Percentiles rank a stretch among this genome's conserved stretches.
Evolutionary conservation across 2,113 vertebrate species (phyloP).

Genomic region (Channa maculata): DNA sequence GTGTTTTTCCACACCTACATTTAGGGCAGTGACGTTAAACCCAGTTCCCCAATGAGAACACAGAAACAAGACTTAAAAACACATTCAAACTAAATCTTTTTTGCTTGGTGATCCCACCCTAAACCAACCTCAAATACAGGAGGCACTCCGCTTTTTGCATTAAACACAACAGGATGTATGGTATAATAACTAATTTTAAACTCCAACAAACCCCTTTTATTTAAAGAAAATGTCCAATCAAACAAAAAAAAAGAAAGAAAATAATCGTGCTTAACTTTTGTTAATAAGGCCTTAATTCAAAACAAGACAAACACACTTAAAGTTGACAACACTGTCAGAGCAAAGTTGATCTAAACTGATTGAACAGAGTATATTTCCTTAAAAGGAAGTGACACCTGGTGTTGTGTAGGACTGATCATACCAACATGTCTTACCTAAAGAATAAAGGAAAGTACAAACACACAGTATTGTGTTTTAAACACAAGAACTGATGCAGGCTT

Average conservation of each 20-base stretch:
- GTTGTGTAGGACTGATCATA: slow-evolving; percentile 14
- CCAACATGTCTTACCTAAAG: slow-evolving; percentile 13
- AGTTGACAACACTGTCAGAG: slow-evolving; percentile 9
- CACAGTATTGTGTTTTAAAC: slow-evolving; percentile 17
- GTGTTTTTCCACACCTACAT: slow-evolving; percentile 34
- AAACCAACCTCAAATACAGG: slow-evolving; percentile 47
- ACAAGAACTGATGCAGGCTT: slow-evolving; percentile 18
- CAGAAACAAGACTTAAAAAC: slow-evolving; percentile 4
- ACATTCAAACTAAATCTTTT: slow-evolving; percentile 42
- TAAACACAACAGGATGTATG: slow-evolving; percentile 31
- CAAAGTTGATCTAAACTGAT: slow-evolving; percentile 17
- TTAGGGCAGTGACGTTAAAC: slow-evolving; percentile 32
- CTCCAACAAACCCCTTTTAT: slow-evolving; percentile 12
- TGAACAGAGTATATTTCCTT: background rate
- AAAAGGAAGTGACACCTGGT: slow-evolving; percentile 27
- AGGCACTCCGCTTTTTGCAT: slow-evolving; percentile 66
- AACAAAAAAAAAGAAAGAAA: background rate
- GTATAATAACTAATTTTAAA: slow-evolving; percentile 1
- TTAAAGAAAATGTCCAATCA: background rate
- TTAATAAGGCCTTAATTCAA: slow-evolving; percentile 50
- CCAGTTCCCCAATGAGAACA: slow-evolving; percentile 18
- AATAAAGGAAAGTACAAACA: slow-evolving; percentile 36
- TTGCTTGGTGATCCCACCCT: slow-evolving; percentile 33
- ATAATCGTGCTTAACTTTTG: slow-evolving; percentile 35
- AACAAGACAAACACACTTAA: slow-evolving; percentile 25